Evolutionary conservation across 2,888 invertebrate species (phyloP).

Genomic region (Sabatieria punctata): DNA sequence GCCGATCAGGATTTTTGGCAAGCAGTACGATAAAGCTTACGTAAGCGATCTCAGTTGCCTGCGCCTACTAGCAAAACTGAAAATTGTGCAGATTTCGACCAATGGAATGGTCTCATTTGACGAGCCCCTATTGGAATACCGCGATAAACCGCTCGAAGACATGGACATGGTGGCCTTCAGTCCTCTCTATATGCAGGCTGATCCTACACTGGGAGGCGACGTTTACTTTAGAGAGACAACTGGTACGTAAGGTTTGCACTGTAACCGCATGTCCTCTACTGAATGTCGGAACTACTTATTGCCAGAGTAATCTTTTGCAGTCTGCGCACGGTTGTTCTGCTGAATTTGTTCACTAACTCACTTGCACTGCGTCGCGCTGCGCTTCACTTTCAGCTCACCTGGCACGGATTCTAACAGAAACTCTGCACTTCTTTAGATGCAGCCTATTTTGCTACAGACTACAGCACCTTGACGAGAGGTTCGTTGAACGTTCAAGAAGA

Average conservation of each 20-base stretch:
- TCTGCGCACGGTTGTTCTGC: too few species aligned
- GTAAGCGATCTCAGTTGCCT: constrained; percentile 17
- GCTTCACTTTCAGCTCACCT: too few species aligned
- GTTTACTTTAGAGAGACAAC: constrained; percentile 6
- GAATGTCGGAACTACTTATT: too few species aligned
- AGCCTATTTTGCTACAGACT: neutral
- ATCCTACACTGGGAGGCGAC: constrained; percentile 6
- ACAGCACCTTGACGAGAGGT: constrained; percentile 16
- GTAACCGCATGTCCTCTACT: too few species aligned
- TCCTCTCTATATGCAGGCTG: constrained; percentile 8
- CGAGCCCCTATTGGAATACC: constrained; percentile 6
- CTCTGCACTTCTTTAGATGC: too few species aligned
- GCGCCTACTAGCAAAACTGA: neutral
- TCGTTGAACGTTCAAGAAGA: constrained; percentile 19
- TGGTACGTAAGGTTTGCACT: neutral
- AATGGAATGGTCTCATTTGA: constrained; percentile 20
- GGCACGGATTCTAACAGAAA: too few species aligned
- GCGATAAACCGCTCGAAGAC: neutral
- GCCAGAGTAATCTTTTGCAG: too few species aligned
- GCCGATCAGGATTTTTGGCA: constrained; percentile 19
- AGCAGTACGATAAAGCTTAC: constrained; percentile 16
- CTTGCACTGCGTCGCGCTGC: too few species aligned
- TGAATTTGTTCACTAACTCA: too few species aligned
- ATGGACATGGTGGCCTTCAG: constrained; percentile 9
- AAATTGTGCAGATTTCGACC: constrained; percentile 14